phyloP scores from a whole-genome alignment of 2,797 vertebrate species.

The Gephyroberyx darwinii region DNA sequence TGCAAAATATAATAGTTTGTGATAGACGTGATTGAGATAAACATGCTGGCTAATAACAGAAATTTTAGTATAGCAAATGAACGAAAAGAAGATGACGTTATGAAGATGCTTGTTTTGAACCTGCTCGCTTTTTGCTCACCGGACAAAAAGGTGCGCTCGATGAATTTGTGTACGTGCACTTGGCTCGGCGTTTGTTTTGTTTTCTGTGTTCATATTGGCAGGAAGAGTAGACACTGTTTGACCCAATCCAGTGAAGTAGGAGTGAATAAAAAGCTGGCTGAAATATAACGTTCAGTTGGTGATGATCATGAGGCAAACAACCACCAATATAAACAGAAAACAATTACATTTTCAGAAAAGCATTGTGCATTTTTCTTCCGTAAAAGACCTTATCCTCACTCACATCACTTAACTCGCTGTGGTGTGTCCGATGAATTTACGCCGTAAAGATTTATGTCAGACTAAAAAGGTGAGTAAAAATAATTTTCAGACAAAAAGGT shows the following conservation, averaged over 20 bases:
- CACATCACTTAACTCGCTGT: no score
- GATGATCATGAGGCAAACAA: no score
- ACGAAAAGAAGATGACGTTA: background rate
- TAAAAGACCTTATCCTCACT: no score
- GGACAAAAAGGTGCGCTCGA: background rate
- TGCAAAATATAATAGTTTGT: slow-evolving; percentile 22
- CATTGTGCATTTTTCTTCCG: no score
- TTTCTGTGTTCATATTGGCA: slow-evolving; percentile 8
- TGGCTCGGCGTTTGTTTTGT: slow-evolving; percentile 6
- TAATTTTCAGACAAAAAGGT: background rate
- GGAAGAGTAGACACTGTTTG: background rate
- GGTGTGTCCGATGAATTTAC: no score
- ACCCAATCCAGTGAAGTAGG: background rate
- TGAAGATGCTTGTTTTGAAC: background rate
- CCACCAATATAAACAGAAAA: no score
- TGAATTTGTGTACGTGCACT: background rate
- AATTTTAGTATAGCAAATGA: background rate
- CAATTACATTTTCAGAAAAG: no score
- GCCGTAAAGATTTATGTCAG: no score
- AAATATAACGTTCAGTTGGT: no score
- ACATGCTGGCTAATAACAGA: background rate
- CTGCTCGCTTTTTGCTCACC: no score
- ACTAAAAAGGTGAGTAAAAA: no score
- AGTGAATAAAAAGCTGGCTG: no score
- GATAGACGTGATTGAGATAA: slow-evolving; percentile 1